A percentile compares a stretch with the other conserved stretches of the same genome.
phyloP scores from a whole-genome alignment of 2,888 invertebrate genomes.

The Emmelina monodactyla region DNA sequence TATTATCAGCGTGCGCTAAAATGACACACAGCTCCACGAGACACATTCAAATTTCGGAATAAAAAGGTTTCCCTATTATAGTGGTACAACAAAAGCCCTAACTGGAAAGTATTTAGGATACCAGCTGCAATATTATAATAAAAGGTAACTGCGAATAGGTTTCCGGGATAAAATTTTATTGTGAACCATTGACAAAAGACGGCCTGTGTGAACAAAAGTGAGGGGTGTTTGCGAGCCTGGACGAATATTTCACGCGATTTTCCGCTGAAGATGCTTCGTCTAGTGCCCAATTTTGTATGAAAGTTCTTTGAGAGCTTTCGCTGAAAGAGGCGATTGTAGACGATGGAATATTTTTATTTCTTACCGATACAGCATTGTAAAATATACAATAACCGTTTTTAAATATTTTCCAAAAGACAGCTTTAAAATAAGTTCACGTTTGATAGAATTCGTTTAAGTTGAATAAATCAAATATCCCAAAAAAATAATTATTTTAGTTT shows the following conservation, averaged over 20 bases:
- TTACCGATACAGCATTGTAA: too few species aligned
- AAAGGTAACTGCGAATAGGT: constrained; percentile 62
- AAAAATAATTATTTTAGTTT: too few species aligned
- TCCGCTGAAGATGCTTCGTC: too few species aligned
- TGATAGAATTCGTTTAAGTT: too few species aligned
- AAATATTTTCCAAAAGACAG: too few species aligned
- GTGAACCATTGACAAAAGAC: constrained; percentile 53
- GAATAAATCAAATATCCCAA: too few species aligned
- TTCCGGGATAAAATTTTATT: constrained; percentile 61
- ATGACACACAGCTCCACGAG: constrained; percentile 22
- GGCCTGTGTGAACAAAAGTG: constrained; percentile 15
- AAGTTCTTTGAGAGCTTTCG: too few species aligned
- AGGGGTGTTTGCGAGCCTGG: constrained; percentile 1
- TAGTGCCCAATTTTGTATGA: too few species aligned
- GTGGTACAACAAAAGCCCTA: constrained; percentile 39
- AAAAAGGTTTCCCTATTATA: constrained; percentile 56
- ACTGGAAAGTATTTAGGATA: constrained; percentile 49
- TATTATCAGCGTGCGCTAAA: constrained; percentile 8
- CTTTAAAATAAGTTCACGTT: too few species aligned
- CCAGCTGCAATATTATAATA: constrained; percentile 60
- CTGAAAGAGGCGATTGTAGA: too few species aligned
- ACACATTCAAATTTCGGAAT: constrained; percentile 47
- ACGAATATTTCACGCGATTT: constrained; percentile 11
- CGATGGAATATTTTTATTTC: too few species aligned
- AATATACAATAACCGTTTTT: too few species aligned